Evolutionary conservation across 2,888 invertebrate species (phyloP).

Genomic region (Gastrophysa polygoni): DNA sequence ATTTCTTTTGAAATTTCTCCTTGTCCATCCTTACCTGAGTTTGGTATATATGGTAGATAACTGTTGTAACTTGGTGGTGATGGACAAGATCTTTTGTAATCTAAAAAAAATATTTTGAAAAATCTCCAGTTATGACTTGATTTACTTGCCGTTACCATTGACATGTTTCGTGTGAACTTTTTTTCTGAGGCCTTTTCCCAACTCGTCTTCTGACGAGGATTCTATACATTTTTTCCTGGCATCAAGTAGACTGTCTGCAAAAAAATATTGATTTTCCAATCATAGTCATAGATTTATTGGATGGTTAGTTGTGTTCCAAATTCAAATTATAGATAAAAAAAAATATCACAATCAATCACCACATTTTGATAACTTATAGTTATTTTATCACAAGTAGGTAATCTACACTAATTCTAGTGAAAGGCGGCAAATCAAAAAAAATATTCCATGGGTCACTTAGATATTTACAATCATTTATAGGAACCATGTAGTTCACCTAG

Average conservation of each 20-base stretch:
- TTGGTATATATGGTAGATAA: not conserved
- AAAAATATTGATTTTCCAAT: not conserved
- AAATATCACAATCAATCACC: too few relatives aligned
- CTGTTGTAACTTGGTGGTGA: not conserved
- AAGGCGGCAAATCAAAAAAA: too few relatives aligned
- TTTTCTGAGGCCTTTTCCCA: not conserved
- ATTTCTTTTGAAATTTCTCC: not conserved
- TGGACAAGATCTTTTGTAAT: not conserved
- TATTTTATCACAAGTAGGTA: too few relatives aligned
- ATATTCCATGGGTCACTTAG: too few relatives aligned
- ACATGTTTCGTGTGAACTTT: not conserved
- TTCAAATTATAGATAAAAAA: too few relatives aligned
- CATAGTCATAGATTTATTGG: too few relatives aligned
- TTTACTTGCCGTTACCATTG: not conserved
- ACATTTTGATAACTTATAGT: too few relatives aligned
- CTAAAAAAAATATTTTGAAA: not conserved
- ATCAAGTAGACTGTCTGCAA: not conserved
- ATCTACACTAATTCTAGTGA: too few relatives aligned
- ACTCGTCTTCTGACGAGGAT: not conserved
- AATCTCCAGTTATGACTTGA: not conserved
- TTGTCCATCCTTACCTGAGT: not conserved
- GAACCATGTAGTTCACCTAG: too few relatives aligned
- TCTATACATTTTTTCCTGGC: not conserved
- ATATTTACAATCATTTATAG: too few relatives aligned
- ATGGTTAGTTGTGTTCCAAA: too few relatives aligned